Percentiles rank a stretch among this genome's conserved stretches.
Evolutionary conservation across 2,797 vertebrate species (phyloP).

Genomic region (Labroides dimidiatus): DNA sequence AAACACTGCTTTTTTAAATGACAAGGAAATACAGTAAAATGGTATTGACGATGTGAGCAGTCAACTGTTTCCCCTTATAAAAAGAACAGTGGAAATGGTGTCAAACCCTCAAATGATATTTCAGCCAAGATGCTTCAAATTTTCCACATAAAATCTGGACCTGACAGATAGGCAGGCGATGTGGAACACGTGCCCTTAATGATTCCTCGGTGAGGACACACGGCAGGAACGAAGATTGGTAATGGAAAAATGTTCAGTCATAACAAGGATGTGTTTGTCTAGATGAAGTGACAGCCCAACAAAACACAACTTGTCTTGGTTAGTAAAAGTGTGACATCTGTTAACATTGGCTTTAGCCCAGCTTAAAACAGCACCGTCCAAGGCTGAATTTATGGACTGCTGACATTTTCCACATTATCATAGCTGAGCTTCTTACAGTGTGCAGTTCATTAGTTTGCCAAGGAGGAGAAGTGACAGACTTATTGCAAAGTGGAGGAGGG

Average conservation of each 20-base stretch:
- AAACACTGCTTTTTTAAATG: conserved; percentile 13
- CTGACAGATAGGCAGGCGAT: conserved; percentile 12
- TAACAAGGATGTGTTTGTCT: conserved; percentile 54
- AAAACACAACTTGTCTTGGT: conserved; percentile 41
- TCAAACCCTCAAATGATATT: conserved; percentile 5
- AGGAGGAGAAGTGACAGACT: conserved; percentile 6
- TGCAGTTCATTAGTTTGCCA: conserved; percentile 12
- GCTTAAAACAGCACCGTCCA: conserved; percentile 34
- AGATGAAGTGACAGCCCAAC: conserved; percentile 23
- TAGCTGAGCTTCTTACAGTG: conserved; percentile 28
- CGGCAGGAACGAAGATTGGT: conserved; percentile 23
- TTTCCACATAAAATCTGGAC: conserved; percentile 12
- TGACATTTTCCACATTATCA: conserved; percentile 50
- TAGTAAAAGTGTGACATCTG: conserved; percentile 41
- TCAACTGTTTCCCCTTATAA: neutral
- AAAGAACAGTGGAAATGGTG: conserved; percentile 13
- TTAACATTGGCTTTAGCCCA: conserved; percentile 31
- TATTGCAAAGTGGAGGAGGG: neutral
- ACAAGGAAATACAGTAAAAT: neutral
- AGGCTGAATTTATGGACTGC: conserved; percentile 25
- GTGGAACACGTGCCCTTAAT: conserved; percentile 20
- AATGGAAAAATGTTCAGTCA: conserved; percentile 55
- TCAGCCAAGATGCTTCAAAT: conserved; percentile 14
- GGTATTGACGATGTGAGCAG: neutral
- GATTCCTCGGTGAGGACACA: conserved; percentile 37